Percentiles rank a stretch among this genome's conserved stretches.
phyloP scores from a whole-genome alignment of 2,113 vertebrate species.

The Enhydra lutris region DNA sequence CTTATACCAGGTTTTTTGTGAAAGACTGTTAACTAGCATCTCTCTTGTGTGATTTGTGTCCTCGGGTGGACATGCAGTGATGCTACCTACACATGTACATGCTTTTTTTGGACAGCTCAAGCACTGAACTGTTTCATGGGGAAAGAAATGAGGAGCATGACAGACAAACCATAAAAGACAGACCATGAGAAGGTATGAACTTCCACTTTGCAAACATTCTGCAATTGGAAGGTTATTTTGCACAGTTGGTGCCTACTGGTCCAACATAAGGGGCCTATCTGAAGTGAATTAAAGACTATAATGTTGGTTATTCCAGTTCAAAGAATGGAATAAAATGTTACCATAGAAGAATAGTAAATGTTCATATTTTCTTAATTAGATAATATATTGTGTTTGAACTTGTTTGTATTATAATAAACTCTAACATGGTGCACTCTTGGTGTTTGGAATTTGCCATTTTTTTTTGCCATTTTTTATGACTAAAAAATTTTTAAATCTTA shows the following conservation, averaged over 20 bases:
- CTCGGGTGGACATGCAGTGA: conserved; percentile 42
- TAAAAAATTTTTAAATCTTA: not conserved
- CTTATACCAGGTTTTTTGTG: conserved; percentile 71
- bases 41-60: conserved; percentile 56
- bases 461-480: no score
- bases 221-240: conserved; percentile 67
- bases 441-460: conserved; percentile 38
- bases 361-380: conserved; percentile 85
- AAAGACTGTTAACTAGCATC: conserved; percentile 70
- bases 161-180: conserved; percentile 56
- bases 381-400: conserved; percentile 82
- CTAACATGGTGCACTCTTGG: conserved; percentile 74
- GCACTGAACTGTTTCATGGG: conserved; percentile 60
- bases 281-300: conserved; percentile 73
- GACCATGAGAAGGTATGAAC: conserved; percentile 50
- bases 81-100: conserved; percentile 24
- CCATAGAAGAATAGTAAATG: conserved; percentile 77
- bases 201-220: conserved; percentile 57
- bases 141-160: conserved; percentile 3
- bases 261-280: not conserved
- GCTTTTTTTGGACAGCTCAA: conserved; percentile 43
- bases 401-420: conserved; percentile 86
- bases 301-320: conserved; percentile 60
- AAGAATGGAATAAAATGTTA: conserved; percentile 51
- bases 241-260: conserved; percentile 60